Base-by-base conservation (phyloP, 2,888 invertebrate species). In the Xiphydria camelus region DNA sequence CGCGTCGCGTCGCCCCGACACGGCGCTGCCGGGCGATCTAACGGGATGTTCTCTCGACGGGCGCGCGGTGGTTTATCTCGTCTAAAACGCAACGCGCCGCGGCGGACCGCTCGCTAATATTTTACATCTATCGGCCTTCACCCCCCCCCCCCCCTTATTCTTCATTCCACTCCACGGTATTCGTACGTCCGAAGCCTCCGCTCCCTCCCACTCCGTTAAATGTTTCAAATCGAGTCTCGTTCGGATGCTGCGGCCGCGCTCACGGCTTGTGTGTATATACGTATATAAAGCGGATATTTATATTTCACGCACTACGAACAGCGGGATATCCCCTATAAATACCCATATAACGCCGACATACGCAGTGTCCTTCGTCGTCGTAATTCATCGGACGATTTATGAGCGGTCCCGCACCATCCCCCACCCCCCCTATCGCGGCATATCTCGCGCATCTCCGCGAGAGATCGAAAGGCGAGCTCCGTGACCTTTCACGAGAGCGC, bases 1-100 rank as follows among this genome's bases (percentile, higher is more conserved):
- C n/a, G n/a, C 55, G 52, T 47, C 44, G 44, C 52, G 50, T 55
- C 53, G 41, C 41, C 41, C 49, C 46, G 14, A 26, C 21, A 37
- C 34, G 20, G 19, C 22, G 36, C 39, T 39, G 38, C 44, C 47
- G 35, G 42, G 42, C 42, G 38, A 47, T 42, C 47, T 42, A 42
- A 47, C 38, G 42, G 47, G 39, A 39, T 42, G 42, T 42, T 47
- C 47, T 47, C 43, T 47, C 42, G 42, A 38, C 42, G 37, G 23
- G 32, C 22, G 26, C 32, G 26, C 39, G 10, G 14, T 31, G 34
- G 42, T 39, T 47, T 42, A 47, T 41, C 50, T 46, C 48, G 47
- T 49, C 48, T 51, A 51, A 36, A 49, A 37, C 38, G 48, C 5
- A 4, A 9, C 31, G 39, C 18, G 32, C 38, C 21, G 44, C 26